Conservation (phyloP, 2,113 vertebrate genomes). For the Poeciliopsis retropinna region DNA sequence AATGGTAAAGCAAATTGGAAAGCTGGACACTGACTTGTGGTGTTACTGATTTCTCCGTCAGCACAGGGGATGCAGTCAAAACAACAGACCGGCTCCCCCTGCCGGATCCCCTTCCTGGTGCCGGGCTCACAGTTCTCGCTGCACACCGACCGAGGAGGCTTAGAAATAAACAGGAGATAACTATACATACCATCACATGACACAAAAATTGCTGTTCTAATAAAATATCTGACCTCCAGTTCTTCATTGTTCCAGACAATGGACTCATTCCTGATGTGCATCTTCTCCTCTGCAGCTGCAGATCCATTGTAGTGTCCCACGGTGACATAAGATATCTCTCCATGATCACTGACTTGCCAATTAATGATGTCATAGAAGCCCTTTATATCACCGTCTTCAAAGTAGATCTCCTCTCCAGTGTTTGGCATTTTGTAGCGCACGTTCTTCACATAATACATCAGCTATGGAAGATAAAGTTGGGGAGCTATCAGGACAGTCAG, state of each 20-base stretch:
- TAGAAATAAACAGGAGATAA: slow-evolving; percentile 14
- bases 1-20: neutral
- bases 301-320: slow-evolving; percentile 79
- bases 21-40: slow-evolving; percentile 70
- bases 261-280: slow-evolving; percentile 72
- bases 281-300: slow-evolving; percentile 35
- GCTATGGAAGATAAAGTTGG: slow-evolving; percentile 58
- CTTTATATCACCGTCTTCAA: slow-evolving; percentile 77
- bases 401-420: slow-evolving; percentile 73
- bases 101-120: slow-evolving; percentile 82
- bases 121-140: slow-evolving; percentile 82
- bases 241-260: slow-evolving; percentile 82
- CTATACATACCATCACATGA: neutral
- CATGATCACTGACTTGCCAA: slow-evolving; percentile 78
- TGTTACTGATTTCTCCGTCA: slow-evolving; percentile 81
- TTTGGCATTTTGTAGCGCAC: slow-evolving; percentile 77
- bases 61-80: slow-evolving; percentile 88
- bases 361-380: slow-evolving; percentile 86
- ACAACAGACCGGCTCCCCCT: slow-evolving; percentile 84
- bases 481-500: neutral
- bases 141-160: slow-evolving; percentile 83
- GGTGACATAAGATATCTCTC: slow-evolving; percentile 73
- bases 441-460: slow-evolving; percentile 86
- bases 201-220: neutral
- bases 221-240: slow-evolving; percentile 70